Conservation (phyloP, 2,797 vertebrate species). For the Danio choprae region DNA sequence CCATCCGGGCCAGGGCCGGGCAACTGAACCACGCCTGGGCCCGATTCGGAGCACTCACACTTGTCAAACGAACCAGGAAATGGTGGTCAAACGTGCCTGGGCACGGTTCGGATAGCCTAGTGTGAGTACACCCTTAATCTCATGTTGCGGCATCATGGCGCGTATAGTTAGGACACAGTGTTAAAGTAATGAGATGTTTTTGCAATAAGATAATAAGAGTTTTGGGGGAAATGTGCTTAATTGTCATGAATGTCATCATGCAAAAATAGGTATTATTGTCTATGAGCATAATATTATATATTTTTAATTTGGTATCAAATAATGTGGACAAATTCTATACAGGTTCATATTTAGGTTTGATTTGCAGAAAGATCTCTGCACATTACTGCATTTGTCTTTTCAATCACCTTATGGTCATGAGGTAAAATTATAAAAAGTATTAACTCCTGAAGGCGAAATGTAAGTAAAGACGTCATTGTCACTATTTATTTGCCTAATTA, state of each 20-base stretch:
- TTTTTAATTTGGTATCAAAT: background rate
- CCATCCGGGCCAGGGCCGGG: too few species aligned
- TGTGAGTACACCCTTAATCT: too few species aligned
- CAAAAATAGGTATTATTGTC: background rate
- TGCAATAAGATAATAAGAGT: background rate
- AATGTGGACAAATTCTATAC: background rate
- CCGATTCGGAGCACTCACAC: too few species aligned
- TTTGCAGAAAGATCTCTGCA: slow-evolving; percentile 19
- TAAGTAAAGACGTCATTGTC: background rate
- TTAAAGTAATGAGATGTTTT: background rate
- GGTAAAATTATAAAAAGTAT: slow-evolving; percentile 31
- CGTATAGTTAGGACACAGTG: too few species aligned
- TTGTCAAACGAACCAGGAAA: too few species aligned
- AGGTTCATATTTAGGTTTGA: slow-evolving; percentile 6
- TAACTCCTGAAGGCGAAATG: slow-evolving; percentile 40
- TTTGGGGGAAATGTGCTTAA: background rate
- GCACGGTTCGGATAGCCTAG: too few species aligned
- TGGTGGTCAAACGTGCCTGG: too few species aligned
- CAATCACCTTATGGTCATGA: slow-evolving; percentile 20
- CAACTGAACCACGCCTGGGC: too few species aligned
- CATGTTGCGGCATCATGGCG: too few species aligned
- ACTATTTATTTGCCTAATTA: background rate
- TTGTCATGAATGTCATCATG: background rate
- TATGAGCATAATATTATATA: background rate
- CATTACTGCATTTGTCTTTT: slow-evolving; percentile 26